A percentile compares a stretch with the other conserved stretches of the same genome.
These are phyloP conservation scores for Leucophenga montana DNA, from an alignment of 2,888 invertebrate species.

Conservation along the genomic window DNA sequence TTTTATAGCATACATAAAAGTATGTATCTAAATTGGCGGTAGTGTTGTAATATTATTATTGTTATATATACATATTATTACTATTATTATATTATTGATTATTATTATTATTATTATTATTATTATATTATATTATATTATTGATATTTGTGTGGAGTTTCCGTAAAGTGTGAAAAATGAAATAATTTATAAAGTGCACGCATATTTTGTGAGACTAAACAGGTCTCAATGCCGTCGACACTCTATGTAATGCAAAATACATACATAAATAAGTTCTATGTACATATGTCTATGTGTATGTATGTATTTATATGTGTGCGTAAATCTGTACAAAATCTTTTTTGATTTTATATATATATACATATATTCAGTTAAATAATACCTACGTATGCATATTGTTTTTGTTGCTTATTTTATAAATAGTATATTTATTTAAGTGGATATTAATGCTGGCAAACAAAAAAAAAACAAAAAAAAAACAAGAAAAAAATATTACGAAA, in stretches of 20 bases:
- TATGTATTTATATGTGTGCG: constrained; percentile 28
- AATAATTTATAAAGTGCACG: not conserved
- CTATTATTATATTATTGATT: constrained; percentile 30
- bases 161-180: not conserved
- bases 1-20: not conserved
- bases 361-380: constrained; percentile 41
- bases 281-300: constrained; percentile 37
- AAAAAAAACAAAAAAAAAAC: not conserved
- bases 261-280: constrained; percentile 19
- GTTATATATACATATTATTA: constrained; percentile 45
- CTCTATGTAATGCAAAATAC: not conserved
- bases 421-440: constrained; percentile 31
- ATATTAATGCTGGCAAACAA: not conserved
- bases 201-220: not conserved
- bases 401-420: constrained; percentile 64
- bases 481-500: too few species aligned
- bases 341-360: constrained; percentile 22
- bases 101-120: constrained; percentile 40
- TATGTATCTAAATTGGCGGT: constrained; percentile 56
- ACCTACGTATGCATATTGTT: constrained; percentile 56
- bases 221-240: not conserved
- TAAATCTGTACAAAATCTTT: not conserved
- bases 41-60: constrained; percentile 63
- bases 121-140: constrained; percentile 39
- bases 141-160: constrained; percentile 53